These are phyloP conservation scores for Ptychochromis oligacanthus DNA, from an alignment of 2,113 vertebrate species.

Conservation along the genomic window DNA sequence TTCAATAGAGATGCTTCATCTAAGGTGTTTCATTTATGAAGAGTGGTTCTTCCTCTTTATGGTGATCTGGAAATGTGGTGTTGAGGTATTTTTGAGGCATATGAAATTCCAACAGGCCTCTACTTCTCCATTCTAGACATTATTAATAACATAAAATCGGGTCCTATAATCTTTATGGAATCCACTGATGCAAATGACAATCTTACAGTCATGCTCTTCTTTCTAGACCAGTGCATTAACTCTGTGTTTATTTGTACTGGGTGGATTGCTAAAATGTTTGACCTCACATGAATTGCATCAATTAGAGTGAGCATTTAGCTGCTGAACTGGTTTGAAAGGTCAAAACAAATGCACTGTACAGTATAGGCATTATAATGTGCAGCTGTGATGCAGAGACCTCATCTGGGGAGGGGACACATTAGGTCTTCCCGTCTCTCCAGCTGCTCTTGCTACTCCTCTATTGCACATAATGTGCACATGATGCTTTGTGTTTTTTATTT, in stretches of 20 bases:
- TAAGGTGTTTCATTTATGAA: conserved; percentile 64
- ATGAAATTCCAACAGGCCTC: background rate
- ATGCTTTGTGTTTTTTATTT: conserved; percentile 6
- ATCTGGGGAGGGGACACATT: conserved; percentile 44
- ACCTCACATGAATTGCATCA: conserved; percentile 27
- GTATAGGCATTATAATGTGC: conserved; percentile 54
- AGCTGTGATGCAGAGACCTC: conserved; percentile 59
- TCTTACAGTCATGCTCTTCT: background rate
- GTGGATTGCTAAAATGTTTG: conserved; percentile 25
- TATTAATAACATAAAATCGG: background rate
- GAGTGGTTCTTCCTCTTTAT: conserved; percentile 22
- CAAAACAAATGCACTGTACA: conserved; percentile 49
- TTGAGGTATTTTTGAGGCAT: background rate
- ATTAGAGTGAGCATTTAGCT: conserved; percentile 38
- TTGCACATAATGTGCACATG: conserved; percentile 19
- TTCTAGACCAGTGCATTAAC: background rate
- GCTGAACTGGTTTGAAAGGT: conserved; percentile 56
- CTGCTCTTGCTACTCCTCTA: conserved; percentile 46
- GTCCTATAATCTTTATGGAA: background rate
- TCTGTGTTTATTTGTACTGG: conserved; percentile 14
- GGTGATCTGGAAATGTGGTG: conserved; percentile 3
- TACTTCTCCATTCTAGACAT: background rate
- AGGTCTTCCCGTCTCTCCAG: conserved; percentile 46
- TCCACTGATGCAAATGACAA: background rate
- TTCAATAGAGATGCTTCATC: conserved; percentile 42